Evolutionary conservation across 2,113 vertebrate species (phyloP).

Genomic region (Platysternon megacephalum): DNA sequence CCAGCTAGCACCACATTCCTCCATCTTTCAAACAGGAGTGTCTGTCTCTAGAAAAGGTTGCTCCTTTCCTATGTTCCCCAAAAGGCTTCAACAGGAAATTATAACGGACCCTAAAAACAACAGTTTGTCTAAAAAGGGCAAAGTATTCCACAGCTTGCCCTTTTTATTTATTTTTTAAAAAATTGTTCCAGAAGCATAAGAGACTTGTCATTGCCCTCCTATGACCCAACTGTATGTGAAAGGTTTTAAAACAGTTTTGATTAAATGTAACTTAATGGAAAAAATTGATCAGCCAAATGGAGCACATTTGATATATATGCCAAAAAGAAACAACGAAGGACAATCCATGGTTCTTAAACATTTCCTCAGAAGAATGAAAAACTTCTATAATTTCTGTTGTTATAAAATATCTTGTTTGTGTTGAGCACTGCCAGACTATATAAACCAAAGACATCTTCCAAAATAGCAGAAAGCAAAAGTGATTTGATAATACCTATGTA

Average conservation of each 20-base stretch:
- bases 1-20: neutral
- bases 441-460: neutral
- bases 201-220: neutral
- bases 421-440: neutral
- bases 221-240: neutral
- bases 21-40: neutral
- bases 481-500: neutral
- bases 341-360: neutral
- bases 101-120: neutral
- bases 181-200: neutral
- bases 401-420: neutral
- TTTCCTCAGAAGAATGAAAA: neutral
- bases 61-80: neutral
- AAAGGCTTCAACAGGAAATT: neutral
- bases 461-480: neutral
- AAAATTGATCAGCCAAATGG: neutral
- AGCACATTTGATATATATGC: neutral
- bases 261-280: neutral
- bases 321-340: neutral
- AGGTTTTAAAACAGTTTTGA: neutral
- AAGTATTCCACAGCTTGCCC: neutral
- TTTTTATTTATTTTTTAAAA: too few species aligned
- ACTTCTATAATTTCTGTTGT: accelerated
- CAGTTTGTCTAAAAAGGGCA: too few species aligned
- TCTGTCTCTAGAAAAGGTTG: neutral